phyloP scores from a whole-genome alignment of 2,797 vertebrate genomes.

The Pangasius larnaudii region DNA sequence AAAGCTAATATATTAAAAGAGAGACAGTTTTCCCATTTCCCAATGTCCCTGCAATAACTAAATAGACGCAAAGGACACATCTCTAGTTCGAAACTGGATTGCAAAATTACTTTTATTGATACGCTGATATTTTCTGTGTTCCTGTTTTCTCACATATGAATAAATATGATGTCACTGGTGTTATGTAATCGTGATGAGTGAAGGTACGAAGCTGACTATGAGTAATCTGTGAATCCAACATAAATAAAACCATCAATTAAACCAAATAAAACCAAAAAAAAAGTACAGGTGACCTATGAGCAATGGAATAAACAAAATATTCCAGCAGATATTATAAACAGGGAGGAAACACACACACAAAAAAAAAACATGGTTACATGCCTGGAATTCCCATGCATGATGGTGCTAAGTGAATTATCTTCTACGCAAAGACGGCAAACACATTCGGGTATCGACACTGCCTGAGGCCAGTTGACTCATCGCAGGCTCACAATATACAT shows the following conservation, averaged over 20 bases:
- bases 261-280: no score
- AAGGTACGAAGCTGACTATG: background rate
- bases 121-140: background rate
- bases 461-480: conserved; percentile 20
- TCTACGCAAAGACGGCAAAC: conserved; percentile 4
- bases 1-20: background rate
- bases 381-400: background rate
- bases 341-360: background rate
- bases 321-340: conserved; percentile 1
- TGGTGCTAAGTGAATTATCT: conserved; percentile 8
- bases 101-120: background rate
- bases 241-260: background rate
- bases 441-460: background rate
- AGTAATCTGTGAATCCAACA: background rate
- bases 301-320: background rate
- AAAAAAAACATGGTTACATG: background rate
- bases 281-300: background rate
- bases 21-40: background rate
- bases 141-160: background rate
- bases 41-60: background rate
- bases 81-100: background rate
- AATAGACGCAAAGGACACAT: background rate
- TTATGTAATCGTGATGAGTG: background rate
- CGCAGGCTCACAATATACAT: background rate
- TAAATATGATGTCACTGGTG: background rate